Conservation (phyloP, 2,888 invertebrate species). For the Stenodema calcarata region DNA sequence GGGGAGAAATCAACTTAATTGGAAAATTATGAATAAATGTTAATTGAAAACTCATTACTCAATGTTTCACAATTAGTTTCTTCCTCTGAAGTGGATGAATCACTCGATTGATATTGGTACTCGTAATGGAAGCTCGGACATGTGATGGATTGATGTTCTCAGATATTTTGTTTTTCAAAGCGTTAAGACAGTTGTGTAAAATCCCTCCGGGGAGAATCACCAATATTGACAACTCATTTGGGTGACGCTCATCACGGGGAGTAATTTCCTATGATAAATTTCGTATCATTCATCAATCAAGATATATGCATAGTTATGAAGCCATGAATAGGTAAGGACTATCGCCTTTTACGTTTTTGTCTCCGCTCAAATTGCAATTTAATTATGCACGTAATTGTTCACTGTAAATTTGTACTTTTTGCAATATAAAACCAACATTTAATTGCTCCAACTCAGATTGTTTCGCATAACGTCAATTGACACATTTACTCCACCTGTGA, state of each 20-base stretch:
- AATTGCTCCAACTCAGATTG: no score
- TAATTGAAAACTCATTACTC: conserved; percentile 23
- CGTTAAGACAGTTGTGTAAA: not conserved
- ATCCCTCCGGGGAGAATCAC: not conserved
- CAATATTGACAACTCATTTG: not conserved
- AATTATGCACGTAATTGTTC: no score
- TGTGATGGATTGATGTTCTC: not conserved
- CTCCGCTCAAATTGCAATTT: no score
- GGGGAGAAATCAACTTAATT: conserved; percentile 6
- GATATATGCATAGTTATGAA: no score
- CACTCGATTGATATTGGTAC: not conserved
- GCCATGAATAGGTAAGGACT: no score
- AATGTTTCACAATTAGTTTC: conserved; percentile 28
- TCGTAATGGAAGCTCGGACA: not conserved
- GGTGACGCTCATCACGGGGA: not conserved
- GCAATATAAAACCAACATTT: no score
- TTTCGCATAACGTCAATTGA: no score
- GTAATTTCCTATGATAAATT: not conserved
- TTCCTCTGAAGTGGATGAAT: not conserved
- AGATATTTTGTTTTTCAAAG: not conserved
- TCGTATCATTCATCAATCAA: no score
- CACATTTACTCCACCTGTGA: no score
- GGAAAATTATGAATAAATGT: conserved; percentile 34
- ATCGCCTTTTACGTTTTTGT: no score
- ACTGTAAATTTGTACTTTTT: no score